Percentiles rank a stretch among this genome's conserved stretches.
These are phyloP conservation scores for Alviniconcha marisindica DNA, from an alignment of 1,140 invertebrate species.

Conservation along the genomic window DNA sequence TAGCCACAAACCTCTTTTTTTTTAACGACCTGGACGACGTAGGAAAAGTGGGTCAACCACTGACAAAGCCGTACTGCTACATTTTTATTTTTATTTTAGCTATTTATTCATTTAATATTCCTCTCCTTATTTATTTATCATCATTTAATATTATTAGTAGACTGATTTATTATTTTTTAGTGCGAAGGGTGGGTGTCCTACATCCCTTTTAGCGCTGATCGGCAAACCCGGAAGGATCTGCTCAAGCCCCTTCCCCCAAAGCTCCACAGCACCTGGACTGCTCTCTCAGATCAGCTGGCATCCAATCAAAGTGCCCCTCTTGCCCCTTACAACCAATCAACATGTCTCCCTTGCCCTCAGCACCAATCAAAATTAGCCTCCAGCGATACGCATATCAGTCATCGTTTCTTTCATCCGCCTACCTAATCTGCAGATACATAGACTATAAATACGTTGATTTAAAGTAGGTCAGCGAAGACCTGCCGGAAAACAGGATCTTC, in stretches of 20 bases:
- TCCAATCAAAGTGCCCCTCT: not conserved
- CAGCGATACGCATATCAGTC: not conserved
- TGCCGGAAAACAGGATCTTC: not conserved
- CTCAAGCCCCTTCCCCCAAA: not conserved
- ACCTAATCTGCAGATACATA: not conserved
- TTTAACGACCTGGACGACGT: no score
- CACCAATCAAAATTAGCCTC: conserved; percentile 27
- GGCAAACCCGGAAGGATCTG: not conserved
- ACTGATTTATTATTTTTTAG: no score
- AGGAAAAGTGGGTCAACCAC: no score
- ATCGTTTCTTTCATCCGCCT: conserved; percentile 19
- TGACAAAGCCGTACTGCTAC: no score
- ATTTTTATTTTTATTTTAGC: no score
- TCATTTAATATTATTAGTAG: no score
- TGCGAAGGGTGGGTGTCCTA: no score
- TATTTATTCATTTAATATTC: no score
- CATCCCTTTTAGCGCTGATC: no score
- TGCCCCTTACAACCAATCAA: not conserved
- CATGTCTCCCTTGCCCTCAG: conserved; percentile 5
- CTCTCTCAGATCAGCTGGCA: conserved; percentile 8
- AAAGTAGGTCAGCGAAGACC: conserved; percentile 1
- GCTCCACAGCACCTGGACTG: conserved; percentile 21
- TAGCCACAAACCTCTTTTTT: no score
- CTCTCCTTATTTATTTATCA: no score
- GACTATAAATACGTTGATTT: conserved; percentile 10